Evolutionary conservation across 1,140 invertebrate genomes (phyloP), one percentile per base, ranked within the genome.

Genomic region (Uloborus diversus): DNA sequence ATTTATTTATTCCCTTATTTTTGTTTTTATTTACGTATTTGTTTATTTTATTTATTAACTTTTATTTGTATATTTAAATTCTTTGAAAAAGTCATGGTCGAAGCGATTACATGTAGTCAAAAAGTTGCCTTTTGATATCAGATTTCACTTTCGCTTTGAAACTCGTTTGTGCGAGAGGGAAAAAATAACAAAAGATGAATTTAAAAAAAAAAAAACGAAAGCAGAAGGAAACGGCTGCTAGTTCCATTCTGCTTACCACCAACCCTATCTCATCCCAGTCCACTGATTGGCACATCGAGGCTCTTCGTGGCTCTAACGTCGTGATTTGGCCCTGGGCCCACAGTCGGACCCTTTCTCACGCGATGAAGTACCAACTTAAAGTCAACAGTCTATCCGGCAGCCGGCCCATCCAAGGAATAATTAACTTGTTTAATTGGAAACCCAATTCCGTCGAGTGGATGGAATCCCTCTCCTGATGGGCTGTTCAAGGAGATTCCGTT

Each of bases 391-490:
- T 56, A 32, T 47, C 35, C 32, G 25, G 7, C 61, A 49, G 47
- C 17, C 69, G 42, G 56, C 53, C 69, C 33, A 61, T 73, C 69
- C 25, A 28, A 61, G 17, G 20, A 14, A 17, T 73, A 73, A 73
- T 73, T 73, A 33, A 61, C 53, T 73, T 73, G 61, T 47, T 33
- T 73, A 73, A 73, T 73, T 73, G 53, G 56, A 27, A 61, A 61
- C 33, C 57, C 32, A 57, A 35, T 28, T n/a, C 20, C 20, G 49
- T 7, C 49, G 23, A 13, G 37, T 17, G 17, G 37, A 13, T 42
- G 37, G 17, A 49, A 68, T 30, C 25, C 61, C 61, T 37, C 27
- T 9, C 57, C 57, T 20, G 30, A 20, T 53, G 51, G 27, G 27
- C 23, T 53, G 4, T 25, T 20, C 57, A 32, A 32, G 57, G 33